Evolutionary conservation across 1,140 invertebrate species (phyloP), one percentile per base, ranked within the genome.

Genomic region (Chironomus tepperi): DNA sequence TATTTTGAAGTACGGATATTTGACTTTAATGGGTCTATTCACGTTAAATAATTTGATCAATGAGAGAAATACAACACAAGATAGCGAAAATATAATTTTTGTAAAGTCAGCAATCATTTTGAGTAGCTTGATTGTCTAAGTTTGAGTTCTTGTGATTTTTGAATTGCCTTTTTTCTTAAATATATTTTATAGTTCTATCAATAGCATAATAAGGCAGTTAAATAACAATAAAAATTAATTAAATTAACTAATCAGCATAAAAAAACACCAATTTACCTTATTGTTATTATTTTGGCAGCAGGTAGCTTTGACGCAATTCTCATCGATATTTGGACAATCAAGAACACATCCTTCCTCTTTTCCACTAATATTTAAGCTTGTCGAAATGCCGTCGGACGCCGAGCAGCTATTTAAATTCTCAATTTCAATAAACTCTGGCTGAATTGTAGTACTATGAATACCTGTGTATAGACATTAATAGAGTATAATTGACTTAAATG

Each of bases 371-470:
- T 82, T 82, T 8, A 82, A 79, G 77, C 80, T 81, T 8, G 81
- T 82, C 24, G 79, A 80, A 73, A 73, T 75, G 3, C 74, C 74
- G 57, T 75, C 74, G 18, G 64, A 75, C 10, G 24, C 42, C 7
- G 16, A 21, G 18, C 65, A 70, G 65, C 16, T 70, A 12, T 70
- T 70, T 2, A 70, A 70, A 72, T 78, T 80, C 75, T 82, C 81
- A 77, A 92, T 85, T 80, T 94, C 91, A 57, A 94, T 89, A 80
- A 97, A 96, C 86, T 97, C 95, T 0, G 95, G 95, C 80, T 97
- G 94, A 82, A 97, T 96, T 1, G 95, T 97, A 1, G 94, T 96
- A 3, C 93, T 95, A 81, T 93, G 91, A 70, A 82, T 82, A 42
- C 81, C 81, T 70, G 10, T 15, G 47, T n/a, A 57, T 12, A 84